These are phyloP conservation scores for Diarsia dahlii DNA, from an alignment of 2,888 invertebrate species.

Conservation along the genomic window DNA sequence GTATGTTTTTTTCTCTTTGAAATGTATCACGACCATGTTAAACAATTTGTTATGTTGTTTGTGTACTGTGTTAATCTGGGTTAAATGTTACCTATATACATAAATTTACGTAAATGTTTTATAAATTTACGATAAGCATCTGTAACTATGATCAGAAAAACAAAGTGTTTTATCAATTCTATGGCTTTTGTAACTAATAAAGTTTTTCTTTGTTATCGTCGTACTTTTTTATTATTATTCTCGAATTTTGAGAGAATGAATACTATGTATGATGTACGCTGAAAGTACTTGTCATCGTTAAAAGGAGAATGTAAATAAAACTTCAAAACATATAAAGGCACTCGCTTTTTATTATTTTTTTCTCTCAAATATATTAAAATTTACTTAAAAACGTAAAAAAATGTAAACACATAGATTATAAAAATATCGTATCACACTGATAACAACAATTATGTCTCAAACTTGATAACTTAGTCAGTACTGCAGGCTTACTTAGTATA, in stretches of 20 bases:
- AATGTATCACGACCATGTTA: slow-evolving; percentile 22
- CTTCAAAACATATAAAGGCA: slow-evolving; percentile 78
- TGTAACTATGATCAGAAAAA: neutral
- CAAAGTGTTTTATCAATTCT: neutral
- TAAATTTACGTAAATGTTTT: slow-evolving; percentile 23
- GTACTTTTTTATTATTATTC: no score
- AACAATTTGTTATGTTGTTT: slow-evolving; percentile 30
- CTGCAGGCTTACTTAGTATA: slow-evolving; percentile 46
- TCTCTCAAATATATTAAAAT: slow-evolving; percentile 88
- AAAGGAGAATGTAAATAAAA: slow-evolving; percentile 72
- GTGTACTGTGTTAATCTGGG: slow-evolving; percentile 17
- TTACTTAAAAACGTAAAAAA: slow-evolving; percentile 84
- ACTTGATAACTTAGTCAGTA: slow-evolving; percentile 69
- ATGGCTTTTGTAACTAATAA: no score
- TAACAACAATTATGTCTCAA: slow-evolving; percentile 75
- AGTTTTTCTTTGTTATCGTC: no score
- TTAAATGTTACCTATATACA: slow-evolving; percentile 10
- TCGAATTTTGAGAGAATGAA: no score
- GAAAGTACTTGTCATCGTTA: neutral
- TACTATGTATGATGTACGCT: no score
- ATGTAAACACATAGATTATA: slow-evolving; percentile 78
- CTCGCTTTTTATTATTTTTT: slow-evolving; percentile 83
- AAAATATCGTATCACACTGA: slow-evolving; percentile 85
- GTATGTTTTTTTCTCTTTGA: neutral
- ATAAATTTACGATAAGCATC: neutral